Evolutionary conservation across 2,888 invertebrate genomes (phyloP).

Genomic region (Drosophila mulleri): DNA sequence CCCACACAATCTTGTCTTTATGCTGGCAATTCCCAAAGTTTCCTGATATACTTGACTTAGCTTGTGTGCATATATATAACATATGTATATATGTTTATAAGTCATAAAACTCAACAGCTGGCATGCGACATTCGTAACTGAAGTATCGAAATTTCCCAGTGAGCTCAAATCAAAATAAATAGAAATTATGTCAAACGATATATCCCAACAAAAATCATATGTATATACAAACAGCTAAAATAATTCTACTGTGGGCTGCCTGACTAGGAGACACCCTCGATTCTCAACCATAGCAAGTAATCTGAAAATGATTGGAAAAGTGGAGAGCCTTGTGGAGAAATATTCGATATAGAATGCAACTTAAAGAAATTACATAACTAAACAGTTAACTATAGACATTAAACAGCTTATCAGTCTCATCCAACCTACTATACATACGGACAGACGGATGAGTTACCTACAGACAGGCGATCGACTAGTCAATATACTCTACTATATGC

Average conservation of each 20-base stretch:
- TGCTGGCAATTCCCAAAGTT: slow-evolving; percentile 7
- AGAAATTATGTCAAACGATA: slow-evolving; percentile 77
- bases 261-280: not conserved
- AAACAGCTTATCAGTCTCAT: not conserved
- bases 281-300: not conserved
- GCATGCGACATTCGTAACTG: slow-evolving; percentile 33
- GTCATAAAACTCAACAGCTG: not conserved
- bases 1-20: not conserved
- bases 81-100: not conserved
- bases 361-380: too few species aligned
- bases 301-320: not conserved
- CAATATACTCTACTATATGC: too few species aligned
- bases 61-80: not conserved
- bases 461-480: too few species aligned
- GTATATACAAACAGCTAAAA: not conserved
- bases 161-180: slow-evolving; percentile 69
- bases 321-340: too few species aligned
- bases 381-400: too few species aligned
- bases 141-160: slow-evolving; percentile 51
- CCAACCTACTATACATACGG: too few species aligned
- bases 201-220: slow-evolving; percentile 54
- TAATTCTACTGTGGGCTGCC: too few species aligned
- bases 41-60: not conserved
- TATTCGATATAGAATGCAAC: too few species aligned
- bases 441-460: too few species aligned